Percentiles rank a stretch among this genome's conserved stretches.
phyloP scores from a whole-genome alignment of 2,797 vertebrate species.

The Siniperca undulata region DNA sequence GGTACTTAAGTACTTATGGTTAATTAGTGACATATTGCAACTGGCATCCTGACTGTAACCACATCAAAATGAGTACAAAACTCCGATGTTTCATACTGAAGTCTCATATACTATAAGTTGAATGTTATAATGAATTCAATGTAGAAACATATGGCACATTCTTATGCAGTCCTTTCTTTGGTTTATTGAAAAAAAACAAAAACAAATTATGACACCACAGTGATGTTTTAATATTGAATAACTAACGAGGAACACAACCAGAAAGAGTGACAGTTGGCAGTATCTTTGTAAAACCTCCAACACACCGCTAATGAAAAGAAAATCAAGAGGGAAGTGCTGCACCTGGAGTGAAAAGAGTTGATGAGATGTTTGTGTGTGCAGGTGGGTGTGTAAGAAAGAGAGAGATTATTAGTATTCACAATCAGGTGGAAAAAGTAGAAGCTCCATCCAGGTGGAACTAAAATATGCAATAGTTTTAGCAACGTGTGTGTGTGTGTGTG shows the following conservation, averaged over 20 bases:
- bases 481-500: slow-evolving; percentile 19
- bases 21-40: slow-evolving; percentile 28
- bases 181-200: not conserved
- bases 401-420: slow-evolving; percentile 75
- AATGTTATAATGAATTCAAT: not conserved
- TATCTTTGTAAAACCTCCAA: not conserved
- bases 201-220: not conserved
- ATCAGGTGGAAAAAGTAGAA: slow-evolving; percentile 74
- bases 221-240: not conserved
- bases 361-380: slow-evolving; percentile 50
- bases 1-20: not conserved
- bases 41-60: not conserved
- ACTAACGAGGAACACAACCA: not conserved
- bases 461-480: slow-evolving; percentile 66
- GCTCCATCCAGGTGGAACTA: slow-evolving; percentile 72
- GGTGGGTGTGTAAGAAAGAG: slow-evolving; percentile 14
- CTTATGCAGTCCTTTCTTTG: not conserved
- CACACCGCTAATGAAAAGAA: not conserved
- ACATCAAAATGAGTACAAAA: not conserved
- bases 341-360: slow-evolving; percentile 17
- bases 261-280: not conserved
- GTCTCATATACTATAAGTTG: not conserved
- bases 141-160: not conserved
- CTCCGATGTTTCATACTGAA: not conserved
- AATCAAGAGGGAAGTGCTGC: slow-evolving; percentile 3